Evolutionary conservation across 2,797 vertebrate genomes (phyloP).

Genomic region (Anguilla anguilla): DNA sequence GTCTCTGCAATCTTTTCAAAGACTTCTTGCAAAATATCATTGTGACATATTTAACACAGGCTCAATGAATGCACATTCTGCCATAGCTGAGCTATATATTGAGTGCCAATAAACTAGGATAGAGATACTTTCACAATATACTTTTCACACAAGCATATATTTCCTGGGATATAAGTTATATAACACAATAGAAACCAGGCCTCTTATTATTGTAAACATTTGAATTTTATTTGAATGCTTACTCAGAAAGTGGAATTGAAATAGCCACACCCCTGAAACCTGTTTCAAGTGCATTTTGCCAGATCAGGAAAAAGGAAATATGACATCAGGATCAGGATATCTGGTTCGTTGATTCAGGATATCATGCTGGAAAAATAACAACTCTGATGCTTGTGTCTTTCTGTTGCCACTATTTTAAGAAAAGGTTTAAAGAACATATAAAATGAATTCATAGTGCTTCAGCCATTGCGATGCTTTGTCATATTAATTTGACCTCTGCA

Average conservation of each 20-base stretch:
- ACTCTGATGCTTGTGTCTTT: constrained; percentile 1
- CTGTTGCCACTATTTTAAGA: background rate
- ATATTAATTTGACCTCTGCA: background rate
- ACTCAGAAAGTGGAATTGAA: constrained; percentile 3
- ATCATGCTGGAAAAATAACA: constrained; percentile 3
- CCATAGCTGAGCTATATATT: background rate
- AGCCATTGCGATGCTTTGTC: background rate
- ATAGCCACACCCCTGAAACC: constrained; percentile 5
- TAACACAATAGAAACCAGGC: background rate
- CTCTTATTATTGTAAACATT: background rate
- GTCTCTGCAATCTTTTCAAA: background rate
- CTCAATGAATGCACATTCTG: background rate
- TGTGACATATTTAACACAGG: background rate
- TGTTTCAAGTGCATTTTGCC: constrained; percentile 6
- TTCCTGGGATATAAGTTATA: background rate
- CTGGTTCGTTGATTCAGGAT: constrained; percentile 18
- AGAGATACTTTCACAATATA: background rate
- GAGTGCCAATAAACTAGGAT: background rate
- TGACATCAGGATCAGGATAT: constrained; percentile 23
- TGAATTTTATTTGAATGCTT: constrained; percentile 9
- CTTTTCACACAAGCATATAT: background rate
- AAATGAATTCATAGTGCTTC: background rate
- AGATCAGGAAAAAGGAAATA: constrained; percentile 25
- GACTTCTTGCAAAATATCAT: background rate
- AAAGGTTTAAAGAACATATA: background rate